phyloP scores from a whole-genome alignment of 2,888 invertebrate genomes.

The Lagria hirta region DNA sequence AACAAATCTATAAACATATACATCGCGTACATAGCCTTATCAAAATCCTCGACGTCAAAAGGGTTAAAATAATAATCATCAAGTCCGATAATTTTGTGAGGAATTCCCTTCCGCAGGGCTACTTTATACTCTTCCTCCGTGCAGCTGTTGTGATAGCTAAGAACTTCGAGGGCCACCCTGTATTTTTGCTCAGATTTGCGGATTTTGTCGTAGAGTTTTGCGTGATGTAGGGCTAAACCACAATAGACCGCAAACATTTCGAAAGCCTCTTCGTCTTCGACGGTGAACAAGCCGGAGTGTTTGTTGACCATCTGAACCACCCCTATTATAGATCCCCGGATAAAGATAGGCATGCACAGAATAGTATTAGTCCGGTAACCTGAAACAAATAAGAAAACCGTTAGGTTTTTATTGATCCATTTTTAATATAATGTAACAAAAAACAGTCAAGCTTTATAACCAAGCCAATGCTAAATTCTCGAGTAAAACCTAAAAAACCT shows the following conservation, averaged over 20 bases:
- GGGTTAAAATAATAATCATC: constrained; percentile 72
- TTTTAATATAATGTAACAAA: not conserved
- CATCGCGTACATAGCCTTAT: constrained; percentile 72
- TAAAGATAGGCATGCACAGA: constrained; percentile 86
- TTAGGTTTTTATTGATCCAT: not conserved
- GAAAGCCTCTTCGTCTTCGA: constrained; percentile 78
- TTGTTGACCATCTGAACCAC: constrained; percentile 88
- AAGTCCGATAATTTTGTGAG: constrained; percentile 46
- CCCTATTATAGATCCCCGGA: constrained; percentile 74
- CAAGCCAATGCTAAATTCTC: too few relatives aligned
- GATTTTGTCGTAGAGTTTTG: constrained; percentile 81
- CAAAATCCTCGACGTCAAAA: constrained; percentile 66
- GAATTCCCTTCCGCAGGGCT: constrained; percentile 42
- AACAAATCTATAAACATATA: constrained; percentile 76
- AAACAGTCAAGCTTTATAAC: too few relatives aligned
- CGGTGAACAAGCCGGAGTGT: constrained; percentile 59
- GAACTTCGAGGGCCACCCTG: constrained; percentile 76
- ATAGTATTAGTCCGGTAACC: constrained; percentile 73
- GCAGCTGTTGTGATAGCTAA: constrained; percentile 82
- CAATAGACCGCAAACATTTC: constrained; percentile 84
- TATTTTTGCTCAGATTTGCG: constrained; percentile 81
- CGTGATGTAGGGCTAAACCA: constrained; percentile 82
- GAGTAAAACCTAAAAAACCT: too few relatives aligned
- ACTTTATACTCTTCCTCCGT: constrained; percentile 65
- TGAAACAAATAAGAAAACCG: constrained; percentile 30